Base-by-base conservation (phyloP, 2,888 invertebrate genomes). In the Anthrax anthrax region DNA sequence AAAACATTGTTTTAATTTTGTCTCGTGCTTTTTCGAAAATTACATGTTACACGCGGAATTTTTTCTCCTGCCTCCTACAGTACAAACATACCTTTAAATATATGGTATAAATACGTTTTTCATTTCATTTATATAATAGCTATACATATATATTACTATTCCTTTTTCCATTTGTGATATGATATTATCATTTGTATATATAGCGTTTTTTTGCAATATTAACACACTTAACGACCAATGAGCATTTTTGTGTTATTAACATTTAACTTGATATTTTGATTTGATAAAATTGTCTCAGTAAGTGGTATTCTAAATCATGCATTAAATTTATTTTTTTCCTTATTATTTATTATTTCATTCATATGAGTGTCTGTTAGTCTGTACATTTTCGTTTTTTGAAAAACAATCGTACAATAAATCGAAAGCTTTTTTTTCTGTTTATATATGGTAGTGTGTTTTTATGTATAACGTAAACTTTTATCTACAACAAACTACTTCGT, bases 291-390 rank as follows among this genome's bases (percentile, higher is more conserved):
- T 36, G 23, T 23, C 39, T 16, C 18, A 32, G 18, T 37, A 37
- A 45, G 45, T 40, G 45, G 36, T 36, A 45, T 45, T 40, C 39
- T 40, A 45, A 45, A 45, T 45, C 45, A 37, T 18, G 37, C 37
- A 37, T 18, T 17, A 17, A 37, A 37, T 17, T 37, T 37, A 10
- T 12, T 37, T 18, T 37, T 37, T 17, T 37, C 17, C 3, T 14
- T 17, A 17, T 37, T 37, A 6, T 23, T 23, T 23, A 23, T 16
- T 36, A 36, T n/a, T 36, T 36, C 36, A 36, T 36, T 36, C 36
- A 36, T 36, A 36, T 36, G 16, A 23, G 23, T 23, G 44, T 41
- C 34, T 46, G 45, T 19, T 46, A 46, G 41, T 46, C 45, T 23
- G 8, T 23, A 23, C 8, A 23, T 23, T 6, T 23, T 6, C 23